phyloP scores from a whole-genome alignment of 2,888 invertebrate genomes.

The Pachydiplax longipennis region DNA sequence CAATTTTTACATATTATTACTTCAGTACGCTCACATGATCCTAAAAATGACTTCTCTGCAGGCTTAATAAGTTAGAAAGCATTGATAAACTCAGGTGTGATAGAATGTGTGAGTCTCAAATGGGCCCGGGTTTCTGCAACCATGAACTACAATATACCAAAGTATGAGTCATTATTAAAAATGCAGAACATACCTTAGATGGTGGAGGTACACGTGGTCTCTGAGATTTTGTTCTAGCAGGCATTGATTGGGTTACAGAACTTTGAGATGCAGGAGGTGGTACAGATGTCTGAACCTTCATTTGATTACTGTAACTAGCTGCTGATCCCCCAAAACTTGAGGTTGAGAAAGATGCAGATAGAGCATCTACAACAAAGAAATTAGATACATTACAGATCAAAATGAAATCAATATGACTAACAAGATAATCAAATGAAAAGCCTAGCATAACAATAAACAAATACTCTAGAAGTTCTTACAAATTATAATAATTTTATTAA shows the following conservation, averaged over 20 bases:
- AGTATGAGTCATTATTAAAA: too few species aligned
- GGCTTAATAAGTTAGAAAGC: too few species aligned
- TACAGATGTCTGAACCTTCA: conserved; percentile 52
- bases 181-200: conserved; percentile 70
- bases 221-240: conserved; percentile 69
- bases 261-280: conserved; percentile 58
- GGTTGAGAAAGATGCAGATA: conserved; percentile 49
- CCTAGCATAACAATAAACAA: neutral
- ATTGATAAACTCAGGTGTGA: too few species aligned
- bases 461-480: neutral
- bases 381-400: neutral
- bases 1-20: too few species aligned
- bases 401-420: neutral
- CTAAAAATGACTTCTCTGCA: too few species aligned
- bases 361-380: neutral
- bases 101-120: too few species aligned
- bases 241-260: conserved; percentile 49
- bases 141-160: too few species aligned
- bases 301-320: conserved; percentile 48
- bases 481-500: too few species aligned
- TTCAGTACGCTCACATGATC: too few species aligned
- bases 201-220: conserved; percentile 82
- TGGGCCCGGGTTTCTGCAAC: too few species aligned
- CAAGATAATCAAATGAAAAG: neutral
- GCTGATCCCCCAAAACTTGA: conserved; percentile 49